phyloP scores from a whole-genome alignment of 2,113 vertebrate species.

The Eudyptes chrysolophus region DNA sequence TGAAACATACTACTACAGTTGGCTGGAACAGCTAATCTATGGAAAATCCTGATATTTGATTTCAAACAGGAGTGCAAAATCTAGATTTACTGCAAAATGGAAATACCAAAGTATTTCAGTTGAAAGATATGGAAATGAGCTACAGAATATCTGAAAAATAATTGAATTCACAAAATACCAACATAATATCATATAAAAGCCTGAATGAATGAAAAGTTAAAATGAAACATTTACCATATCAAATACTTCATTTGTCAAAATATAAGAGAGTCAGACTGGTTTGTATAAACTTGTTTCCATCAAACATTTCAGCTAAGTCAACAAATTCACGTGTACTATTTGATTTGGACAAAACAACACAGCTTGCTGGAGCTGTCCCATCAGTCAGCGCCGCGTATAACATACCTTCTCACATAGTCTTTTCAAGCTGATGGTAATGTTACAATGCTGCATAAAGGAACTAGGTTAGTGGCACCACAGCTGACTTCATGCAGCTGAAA shows the following conservation, averaged over 20 bases:
- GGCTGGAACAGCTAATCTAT: not conserved
- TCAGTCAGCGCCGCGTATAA: not conserved
- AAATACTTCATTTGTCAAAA: slow-evolving; percentile 21
- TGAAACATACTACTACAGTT: not conserved
- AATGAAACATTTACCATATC: slow-evolving; percentile 31
- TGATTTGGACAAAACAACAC: not conserved
- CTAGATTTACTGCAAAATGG: not conserved
- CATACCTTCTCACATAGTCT: not conserved
- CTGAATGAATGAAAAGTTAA: not conserved
- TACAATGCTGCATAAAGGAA: not conserved
- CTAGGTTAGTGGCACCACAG: not conserved
- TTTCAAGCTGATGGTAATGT: not conserved
- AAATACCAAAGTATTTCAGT: slow-evolving; percentile 26
- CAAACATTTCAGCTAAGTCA: slow-evolving; percentile 13
- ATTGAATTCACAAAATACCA: not conserved
- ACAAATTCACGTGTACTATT: not conserved
- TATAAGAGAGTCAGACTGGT: not conserved
- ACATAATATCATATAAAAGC: not conserved
- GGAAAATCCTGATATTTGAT: slow-evolving; percentile 6
- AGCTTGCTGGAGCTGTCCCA: not conserved
- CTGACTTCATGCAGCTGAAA: not conserved
- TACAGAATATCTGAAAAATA: slow-evolving; percentile 23
- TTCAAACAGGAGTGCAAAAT: not conserved
- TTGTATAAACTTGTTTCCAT: not conserved
- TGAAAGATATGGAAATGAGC: slow-evolving; percentile 18